phyloP scores from a whole-genome alignment of 1,140 invertebrate genomes.

The Cotesia glomerata region DNA sequence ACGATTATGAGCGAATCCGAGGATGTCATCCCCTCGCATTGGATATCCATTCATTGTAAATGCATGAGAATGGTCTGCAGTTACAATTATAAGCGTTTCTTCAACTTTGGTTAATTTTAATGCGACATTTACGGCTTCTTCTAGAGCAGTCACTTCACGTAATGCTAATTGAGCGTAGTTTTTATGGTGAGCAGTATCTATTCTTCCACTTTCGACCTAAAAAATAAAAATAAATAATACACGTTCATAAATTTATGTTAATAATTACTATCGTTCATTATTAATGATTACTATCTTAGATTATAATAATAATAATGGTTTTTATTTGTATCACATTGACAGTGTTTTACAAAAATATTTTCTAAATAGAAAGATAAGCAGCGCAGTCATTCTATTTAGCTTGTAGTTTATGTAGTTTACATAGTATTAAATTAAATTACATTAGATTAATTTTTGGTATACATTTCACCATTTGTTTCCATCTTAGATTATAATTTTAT shows the following conservation, averaged over 20 bases:
- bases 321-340: too few relatives aligned
- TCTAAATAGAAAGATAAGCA: too few relatives aligned
- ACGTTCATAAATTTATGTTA: constrained; percentile 33
- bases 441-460: too few relatives aligned
- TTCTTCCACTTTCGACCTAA: constrained; percentile 72
- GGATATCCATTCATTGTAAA: constrained; percentile 76
- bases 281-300: not conserved
- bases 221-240: constrained; percentile 29
- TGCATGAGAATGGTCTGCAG: constrained; percentile 77
- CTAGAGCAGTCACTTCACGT: constrained; percentile 72
- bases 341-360: too few relatives aligned
- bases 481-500: too few relatives aligned
- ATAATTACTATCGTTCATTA: not conserved
- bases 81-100: constrained; percentile 77
- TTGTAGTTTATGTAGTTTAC: too few relatives aligned
- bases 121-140: constrained; percentile 69
- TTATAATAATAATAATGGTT: too few relatives aligned
- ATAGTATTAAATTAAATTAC: too few relatives aligned
- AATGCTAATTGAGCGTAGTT: constrained; percentile 74
- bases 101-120: constrained; percentile 64
- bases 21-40: constrained; percentile 68
- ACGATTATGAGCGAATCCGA: constrained; percentile 64
- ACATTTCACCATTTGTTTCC: too few relatives aligned
- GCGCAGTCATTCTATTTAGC: too few relatives aligned
- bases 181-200: constrained; percentile 83